Base-by-base conservation (phyloP, 2,113 vertebrate species). In the Misgurnus mizolepis region DNA sequence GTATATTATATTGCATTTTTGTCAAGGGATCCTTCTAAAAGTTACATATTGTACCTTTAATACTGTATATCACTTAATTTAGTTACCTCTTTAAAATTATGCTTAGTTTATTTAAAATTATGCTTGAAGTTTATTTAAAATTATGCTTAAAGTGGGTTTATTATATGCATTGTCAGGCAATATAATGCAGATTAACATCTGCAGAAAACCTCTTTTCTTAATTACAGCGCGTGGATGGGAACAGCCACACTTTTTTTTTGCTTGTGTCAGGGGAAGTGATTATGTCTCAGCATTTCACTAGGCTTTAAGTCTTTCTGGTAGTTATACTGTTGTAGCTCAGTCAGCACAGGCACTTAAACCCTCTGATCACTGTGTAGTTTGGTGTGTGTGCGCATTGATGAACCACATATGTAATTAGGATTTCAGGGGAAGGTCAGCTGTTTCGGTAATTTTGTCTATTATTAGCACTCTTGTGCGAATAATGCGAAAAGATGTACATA, bases 331-430 rank as follows among this genome's bases (percentile, higher is more conserved):
- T 45, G 55, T 74, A 79, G 53, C 76, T 75, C 47, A 11, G 41
- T 80, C 27, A 55, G 72, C 66, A 75, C 34, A 75, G 49, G 15
- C 17, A 14, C 45, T 72, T 2, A 15, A 61, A 68, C 6, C 18
- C 17, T 71, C 45, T 70, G 47, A 61, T 45, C 69, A 12, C 27
- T 41, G 61, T 12, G 22, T 39, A 27, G n/a, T 55, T 40, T 10
- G 41, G 47, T 7, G 11, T 40, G 22, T 53, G 17, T 62, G 67
- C 17, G 17, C 17, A 14, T 68, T 55, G 55, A 73, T 80, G 55
- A 53, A 14, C 11, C 11, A 43, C 39, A 40, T 81, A 39, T 86
- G 60, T 84, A 65, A 86, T 83, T 72, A 83, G 80, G 69, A 76
- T 47, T 69, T 76, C 49, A 83, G 60, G 12, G 60, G 58, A 45